Conservation (phyloP, 2,797 vertebrate species). For the Mus minutoides region DNA sequence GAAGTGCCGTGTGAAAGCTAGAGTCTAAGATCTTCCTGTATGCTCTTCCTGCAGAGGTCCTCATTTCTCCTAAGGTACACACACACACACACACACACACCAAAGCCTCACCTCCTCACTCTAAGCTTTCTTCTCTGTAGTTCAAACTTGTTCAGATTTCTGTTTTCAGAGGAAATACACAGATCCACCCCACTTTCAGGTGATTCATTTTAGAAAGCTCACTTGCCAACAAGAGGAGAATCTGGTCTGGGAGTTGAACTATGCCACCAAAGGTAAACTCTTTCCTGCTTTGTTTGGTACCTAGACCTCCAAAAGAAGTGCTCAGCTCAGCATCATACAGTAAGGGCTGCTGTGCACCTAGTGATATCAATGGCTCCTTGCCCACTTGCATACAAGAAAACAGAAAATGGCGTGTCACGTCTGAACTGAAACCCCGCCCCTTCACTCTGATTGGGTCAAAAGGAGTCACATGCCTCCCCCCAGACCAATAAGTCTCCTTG, state of each 20-base stretch:
- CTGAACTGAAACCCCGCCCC: not conserved
- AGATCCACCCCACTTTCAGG: not conserved
- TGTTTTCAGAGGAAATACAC: not conserved
- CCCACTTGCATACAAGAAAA: not conserved
- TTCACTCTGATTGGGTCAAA: not conserved
- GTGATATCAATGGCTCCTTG: not conserved
- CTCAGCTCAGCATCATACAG: not conserved
- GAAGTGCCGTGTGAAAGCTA: not conserved
- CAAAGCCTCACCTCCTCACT: not conserved
- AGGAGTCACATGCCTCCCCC: not conserved
- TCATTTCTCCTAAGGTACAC: not conserved
- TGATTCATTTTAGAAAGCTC: not conserved
- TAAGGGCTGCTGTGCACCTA: not conserved
- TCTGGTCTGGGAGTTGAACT: not conserved
- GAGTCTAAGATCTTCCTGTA: not conserved
- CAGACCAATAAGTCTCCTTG: constrained; percentile 7
- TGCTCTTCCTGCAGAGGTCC: not conserved
- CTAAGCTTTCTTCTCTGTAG: not conserved
- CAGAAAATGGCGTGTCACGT: not conserved
- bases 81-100: no score
- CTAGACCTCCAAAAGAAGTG: not conserved
- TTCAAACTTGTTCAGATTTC: not conserved
- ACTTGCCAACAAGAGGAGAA: not conserved
- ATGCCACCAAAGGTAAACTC: not conserved
- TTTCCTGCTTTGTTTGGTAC: not conserved